Evolutionary conservation across 2,113 vertebrate genomes (phyloP).

Genomic region (Crotalus horridus): DNA sequence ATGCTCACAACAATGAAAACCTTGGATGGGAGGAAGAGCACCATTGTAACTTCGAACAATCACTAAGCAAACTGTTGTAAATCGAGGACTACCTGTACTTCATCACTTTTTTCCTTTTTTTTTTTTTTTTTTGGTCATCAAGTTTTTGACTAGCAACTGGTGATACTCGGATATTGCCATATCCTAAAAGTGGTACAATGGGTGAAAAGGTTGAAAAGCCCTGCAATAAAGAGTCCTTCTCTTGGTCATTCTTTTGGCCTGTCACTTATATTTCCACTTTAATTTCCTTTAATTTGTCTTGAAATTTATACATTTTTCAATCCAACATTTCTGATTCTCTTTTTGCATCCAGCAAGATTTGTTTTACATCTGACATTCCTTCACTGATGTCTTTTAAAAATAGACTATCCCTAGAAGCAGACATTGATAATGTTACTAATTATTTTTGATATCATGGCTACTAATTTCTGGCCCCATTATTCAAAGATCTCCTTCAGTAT

Average conservation of each 20-base stretch:
- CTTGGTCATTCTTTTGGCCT: background rate
- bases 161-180: too few relatives aligned
- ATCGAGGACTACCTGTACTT: too few relatives aligned
- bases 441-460: background rate
- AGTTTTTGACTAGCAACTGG: too few relatives aligned
- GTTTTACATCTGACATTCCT: background rate
- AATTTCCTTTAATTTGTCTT: background rate
- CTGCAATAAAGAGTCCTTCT: background rate
- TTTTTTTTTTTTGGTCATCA: too few relatives aligned
- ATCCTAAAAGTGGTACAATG: too few relatives aligned
- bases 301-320: background rate
- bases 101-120: too few relatives aligned
- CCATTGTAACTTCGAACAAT: too few relatives aligned
- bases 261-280: background rate
- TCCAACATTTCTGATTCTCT: background rate
- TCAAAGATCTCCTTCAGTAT: background rate
- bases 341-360: background rate
- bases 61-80: too few relatives aligned
- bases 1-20: too few relatives aligned
- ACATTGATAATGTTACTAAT: background rate
- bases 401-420: background rate
- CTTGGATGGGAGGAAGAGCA: too few relatives aligned
- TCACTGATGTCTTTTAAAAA: background rate
- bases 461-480: background rate
- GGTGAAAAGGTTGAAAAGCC: too few relatives aligned